Base-by-base conservation (phyloP, 2,888 invertebrate genomes). In the Tipula vernalis region DNA sequence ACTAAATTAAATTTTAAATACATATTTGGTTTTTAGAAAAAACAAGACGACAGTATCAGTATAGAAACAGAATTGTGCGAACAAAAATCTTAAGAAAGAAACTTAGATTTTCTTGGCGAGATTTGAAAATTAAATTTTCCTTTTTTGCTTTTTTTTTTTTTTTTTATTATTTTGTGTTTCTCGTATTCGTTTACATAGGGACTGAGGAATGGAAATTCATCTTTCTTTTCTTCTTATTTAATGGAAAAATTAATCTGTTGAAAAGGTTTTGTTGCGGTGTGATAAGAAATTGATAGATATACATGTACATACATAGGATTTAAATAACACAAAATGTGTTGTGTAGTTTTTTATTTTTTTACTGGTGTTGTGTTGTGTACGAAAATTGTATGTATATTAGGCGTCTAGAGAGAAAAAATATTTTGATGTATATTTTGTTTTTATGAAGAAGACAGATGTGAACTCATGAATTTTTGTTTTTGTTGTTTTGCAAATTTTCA, bases 241-340 rank as follows among this genome's bases (percentile, higher is more conserved):
- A 71, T 71, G 71, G 71, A 71, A 71, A 71, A 71, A 71, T 71
- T 71, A 71, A 71, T 71, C 71, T 71, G 71, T 71, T 71, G 71
- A 71, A 71, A 71, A 71, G 28, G 71, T 71, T 71, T 71, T 71
- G 71, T 71, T 28, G 71, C 28, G 71, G 71, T 71, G 28, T 71
- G 71, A 71, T 71, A 71, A 71, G 71, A 8, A 71, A 71, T 8
- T 28, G 71, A 71, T 10, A 57, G 57, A 71, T 71, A 71, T 28
- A 71, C 28, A 71, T 28, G 28, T 71, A 71, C 10, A 51, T 51
- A 51, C 4, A 71, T 71, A 71, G 28, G 8, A 71, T 71, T 18
- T 71, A 4, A 8, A 71, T 28, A 71, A 71, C 28, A 71, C 4
- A 71, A 71, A 71, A 71, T 71, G 18, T 71, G 71, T 71, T 71